Base-by-base conservation (phyloP, 92 coral and sea anemone genomes). In the Porites divaricata region DNA sequence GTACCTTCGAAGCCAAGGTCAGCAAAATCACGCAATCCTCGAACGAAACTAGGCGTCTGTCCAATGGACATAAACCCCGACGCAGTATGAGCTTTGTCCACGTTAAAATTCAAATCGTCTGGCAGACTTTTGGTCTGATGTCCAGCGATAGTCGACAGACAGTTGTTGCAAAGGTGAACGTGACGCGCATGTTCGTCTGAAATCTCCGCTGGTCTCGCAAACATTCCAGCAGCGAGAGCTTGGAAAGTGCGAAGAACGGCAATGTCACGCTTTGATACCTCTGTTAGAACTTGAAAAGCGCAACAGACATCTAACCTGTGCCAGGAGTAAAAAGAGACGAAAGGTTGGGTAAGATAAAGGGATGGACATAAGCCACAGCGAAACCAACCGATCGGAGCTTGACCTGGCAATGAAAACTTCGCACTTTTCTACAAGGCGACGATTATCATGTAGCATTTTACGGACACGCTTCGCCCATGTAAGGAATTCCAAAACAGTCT, bases 161-260 rank as follows among this genome's bases (percentile, higher is more conserved):
- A 94, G 64, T 89, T 84, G 23, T 89, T 85, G 52, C 98, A 94
- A 22, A 94, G 63, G 70, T 89, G 90, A 51, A 94, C 76, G 78
- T 92, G 98, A 45, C 89, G 93, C 79, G 92, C 95, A 85, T 94
- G 98, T 53, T 77, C 86, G 68, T 92, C 98, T 64, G 93, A 88
- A 6, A 94, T 72, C 28, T 85, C 93, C 74, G 92, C 92, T 82
- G 98, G 95, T 61, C 88, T 83, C 0, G 94, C 63, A 53, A 94
- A 89, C 68, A 87, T 87, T 72, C 98, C 98, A 28, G 98, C 93
- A 17, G 93, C 98, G 45, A 94, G 61, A 28, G 88, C 91, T 78
- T 94, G 98, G 58, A 94, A 93, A 2, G 98, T 94, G 61, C 93
- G 95, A 64, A 94, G 92, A 63, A 89, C 93, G 72, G 89, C 51